Evolutionary conservation across 30 jellyfish, hydroid and myxozoan species (phyloP).

Genomic region (Clytia hemisphaerica): DNA sequence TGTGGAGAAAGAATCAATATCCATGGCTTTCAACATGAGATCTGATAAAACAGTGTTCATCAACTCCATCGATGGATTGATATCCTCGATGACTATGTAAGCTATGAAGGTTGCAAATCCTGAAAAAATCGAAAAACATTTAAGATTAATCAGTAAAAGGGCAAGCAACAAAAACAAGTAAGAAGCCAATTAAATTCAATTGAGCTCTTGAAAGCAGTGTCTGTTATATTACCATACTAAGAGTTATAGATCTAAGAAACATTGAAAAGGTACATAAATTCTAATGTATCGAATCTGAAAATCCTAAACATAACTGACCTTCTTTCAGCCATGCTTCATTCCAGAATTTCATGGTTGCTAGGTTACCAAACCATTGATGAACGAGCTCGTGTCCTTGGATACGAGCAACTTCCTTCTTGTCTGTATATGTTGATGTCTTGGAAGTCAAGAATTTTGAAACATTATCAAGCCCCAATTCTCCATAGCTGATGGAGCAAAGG

Average conservation of each 20-base stretch:
- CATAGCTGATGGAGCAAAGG: conserved; percentile 71
- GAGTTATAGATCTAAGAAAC: background rate
- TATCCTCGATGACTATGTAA: conserved; percentile 49
- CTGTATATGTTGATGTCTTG: conserved; percentile 12
- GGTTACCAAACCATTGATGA: conserved; percentile 97
- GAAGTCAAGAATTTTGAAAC: conserved; percentile 27
- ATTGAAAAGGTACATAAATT: no score
- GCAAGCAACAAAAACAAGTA: background rate
- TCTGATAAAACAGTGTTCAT: conserved; percentile 56
- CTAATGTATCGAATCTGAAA: background rate
- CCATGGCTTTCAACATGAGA: conserved; percentile 54
- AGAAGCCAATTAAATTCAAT: background rate
- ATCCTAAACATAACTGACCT: no score
- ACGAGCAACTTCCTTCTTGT: conserved; percentile 19
- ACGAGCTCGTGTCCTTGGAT: conserved; percentile 77
- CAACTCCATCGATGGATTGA: conserved; percentile 45
- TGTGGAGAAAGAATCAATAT: conserved; percentile 39
- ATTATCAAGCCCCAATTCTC: conserved; percentile 92
- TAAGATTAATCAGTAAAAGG: background rate
- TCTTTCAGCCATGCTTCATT: conserved; percentile 77
- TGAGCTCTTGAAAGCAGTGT: no score
- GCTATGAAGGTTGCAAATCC: conserved; percentile 83
- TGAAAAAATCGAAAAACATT: background rate
- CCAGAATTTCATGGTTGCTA: conserved; percentile 90
- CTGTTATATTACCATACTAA: background rate